phyloP scores from a whole-genome alignment of 2,113 vertebrate genomes.

The Montifringilla adamsi region DNA sequence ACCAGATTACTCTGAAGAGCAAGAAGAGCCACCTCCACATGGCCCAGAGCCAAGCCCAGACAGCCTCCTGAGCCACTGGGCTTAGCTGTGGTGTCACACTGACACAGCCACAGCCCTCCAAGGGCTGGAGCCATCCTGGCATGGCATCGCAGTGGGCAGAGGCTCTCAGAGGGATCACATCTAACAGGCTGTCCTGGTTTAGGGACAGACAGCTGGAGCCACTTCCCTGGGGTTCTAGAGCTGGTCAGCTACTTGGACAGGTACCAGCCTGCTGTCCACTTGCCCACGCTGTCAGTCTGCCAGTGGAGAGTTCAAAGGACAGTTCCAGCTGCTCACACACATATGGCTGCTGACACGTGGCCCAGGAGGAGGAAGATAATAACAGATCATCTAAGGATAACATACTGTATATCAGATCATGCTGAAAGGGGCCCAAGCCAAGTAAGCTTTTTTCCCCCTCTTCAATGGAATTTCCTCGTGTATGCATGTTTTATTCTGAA shows the following conservation, averaged over 20 bases:
- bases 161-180: background rate
- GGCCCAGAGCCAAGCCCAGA: background rate
- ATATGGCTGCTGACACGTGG: background rate
- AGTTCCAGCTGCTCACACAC: background rate
- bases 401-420: background rate
- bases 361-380: background rate
- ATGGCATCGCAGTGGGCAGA: background rate
- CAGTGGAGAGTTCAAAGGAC: background rate
- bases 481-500: background rate
- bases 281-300: background rate
- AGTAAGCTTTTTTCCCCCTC: background rate
- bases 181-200: too few relatives aligned
- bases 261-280: background rate
- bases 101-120: background rate
- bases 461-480: background rate
- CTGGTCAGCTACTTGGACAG: background rate
- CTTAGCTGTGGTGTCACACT: background rate
- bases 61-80: background rate
- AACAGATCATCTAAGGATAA: slow-evolving; percentile 45
- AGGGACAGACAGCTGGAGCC: background rate
- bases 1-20: background rate
- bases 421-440: background rate
- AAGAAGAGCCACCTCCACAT: background rate
- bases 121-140: background rate
- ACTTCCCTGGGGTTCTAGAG: background rate